Evolutionary conservation across 2,113 vertebrate genomes (phyloP).

Genomic region (Cnemophilus loriae): DNA sequence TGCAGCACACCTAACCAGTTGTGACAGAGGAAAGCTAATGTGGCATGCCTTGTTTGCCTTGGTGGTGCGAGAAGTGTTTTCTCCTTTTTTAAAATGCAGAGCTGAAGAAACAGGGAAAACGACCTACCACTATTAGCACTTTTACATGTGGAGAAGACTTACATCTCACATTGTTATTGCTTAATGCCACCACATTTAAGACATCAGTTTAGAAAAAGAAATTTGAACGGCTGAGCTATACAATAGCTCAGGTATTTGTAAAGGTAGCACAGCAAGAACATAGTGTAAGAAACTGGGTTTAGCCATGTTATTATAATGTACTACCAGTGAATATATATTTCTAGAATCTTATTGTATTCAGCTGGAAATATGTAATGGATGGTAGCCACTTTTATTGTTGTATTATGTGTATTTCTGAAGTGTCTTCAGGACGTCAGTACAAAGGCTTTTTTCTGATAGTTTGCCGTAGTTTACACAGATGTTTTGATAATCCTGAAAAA

Average conservation of each 20-base stretch:
- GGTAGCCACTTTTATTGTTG: neutral
- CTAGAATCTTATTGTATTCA: neutral
- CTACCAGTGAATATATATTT: neutral
- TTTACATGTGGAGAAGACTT: neutral
- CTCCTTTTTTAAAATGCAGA: conserved; percentile 14
- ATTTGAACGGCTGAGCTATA: neutral
- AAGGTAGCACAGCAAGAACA: neutral
- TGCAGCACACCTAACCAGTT: neutral
- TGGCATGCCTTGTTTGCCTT: neutral
- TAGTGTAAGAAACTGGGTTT: neutral
- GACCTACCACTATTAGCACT: neutral
- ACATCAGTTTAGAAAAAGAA: neutral
- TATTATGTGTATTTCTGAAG: neutral
- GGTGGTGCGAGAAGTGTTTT: neutral
- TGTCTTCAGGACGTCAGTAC: neutral
- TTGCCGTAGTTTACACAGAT: neutral
- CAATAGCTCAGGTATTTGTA: neutral
- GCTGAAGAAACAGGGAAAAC: neutral
- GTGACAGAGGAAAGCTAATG: neutral
- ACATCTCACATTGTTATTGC: neutral
- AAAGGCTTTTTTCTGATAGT: neutral
- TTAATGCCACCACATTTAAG: neutral
- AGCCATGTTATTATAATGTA: neutral
- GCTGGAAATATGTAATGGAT: neutral
- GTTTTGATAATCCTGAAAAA: neutral